Percentiles rank a stretch among this genome's conserved stretches.
These are phyloP conservation scores for Bradysia coprophila DNA, from an alignment of 1,140 invertebrate genomes.

Conservation along the genomic window DNA sequence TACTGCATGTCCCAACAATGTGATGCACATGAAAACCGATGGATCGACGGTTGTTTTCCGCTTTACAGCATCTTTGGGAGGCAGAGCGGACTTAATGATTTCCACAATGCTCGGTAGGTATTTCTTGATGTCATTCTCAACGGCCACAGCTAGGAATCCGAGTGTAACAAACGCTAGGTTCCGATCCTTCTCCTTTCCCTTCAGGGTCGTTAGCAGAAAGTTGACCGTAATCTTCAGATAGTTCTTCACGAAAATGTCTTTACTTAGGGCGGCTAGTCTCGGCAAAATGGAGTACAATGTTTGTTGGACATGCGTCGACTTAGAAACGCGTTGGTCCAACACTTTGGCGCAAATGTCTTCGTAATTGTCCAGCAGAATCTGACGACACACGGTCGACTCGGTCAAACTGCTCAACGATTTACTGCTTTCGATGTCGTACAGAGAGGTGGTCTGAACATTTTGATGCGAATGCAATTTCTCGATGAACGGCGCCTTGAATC, in stretches of 20 bases:
- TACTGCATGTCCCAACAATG: conserved; percentile 73
- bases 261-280: conserved; percentile 84
- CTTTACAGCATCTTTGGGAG: conserved; percentile 56
- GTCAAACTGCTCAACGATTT: conserved; percentile 25
- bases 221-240: conserved; percentile 59
- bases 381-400: conserved; percentile 75
- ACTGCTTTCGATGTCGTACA: conserved; percentile 8
- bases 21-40: conserved; percentile 88
- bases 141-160: conserved; percentile 80
- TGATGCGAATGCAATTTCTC: conserved; percentile 10
- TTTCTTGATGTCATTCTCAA: conserved; percentile 60
- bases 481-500: conserved; percentile 23
- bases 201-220: conserved; percentile 56
- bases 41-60: conserved; percentile 62
- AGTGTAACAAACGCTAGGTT: conserved; percentile 76
- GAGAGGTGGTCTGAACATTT: conserved; percentile 6
- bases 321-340: conserved; percentile 52
- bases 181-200: conserved; percentile 63
- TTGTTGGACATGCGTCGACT: conserved; percentile 71
- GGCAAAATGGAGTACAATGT: conserved; percentile 75
- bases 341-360: conserved; percentile 65
- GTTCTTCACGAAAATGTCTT: conserved; percentile 56
- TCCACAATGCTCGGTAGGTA: conserved; percentile 76
- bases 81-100: conserved; percentile 60
- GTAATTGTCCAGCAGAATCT: conserved; percentile 68